Conservation (phyloP, 2,113 vertebrate genomes). For the Tringa solitaria region DNA sequence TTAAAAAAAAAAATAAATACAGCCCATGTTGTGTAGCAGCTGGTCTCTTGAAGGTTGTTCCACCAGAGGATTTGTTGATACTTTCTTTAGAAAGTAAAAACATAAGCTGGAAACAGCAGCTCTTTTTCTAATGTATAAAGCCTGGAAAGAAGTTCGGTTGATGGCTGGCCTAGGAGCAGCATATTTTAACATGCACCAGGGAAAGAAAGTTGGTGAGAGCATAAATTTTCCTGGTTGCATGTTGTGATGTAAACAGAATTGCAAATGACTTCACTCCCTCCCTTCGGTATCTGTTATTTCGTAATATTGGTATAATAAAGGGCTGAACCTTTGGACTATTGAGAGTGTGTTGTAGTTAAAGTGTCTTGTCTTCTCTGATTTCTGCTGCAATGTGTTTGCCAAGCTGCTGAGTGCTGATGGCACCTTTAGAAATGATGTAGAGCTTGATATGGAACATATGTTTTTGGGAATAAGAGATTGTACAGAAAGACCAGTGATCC, state of each 20-base stretch:
- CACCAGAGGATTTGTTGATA: background rate
- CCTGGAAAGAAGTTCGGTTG: background rate
- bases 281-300: background rate
- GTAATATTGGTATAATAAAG: background rate
- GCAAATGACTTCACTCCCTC: background rate
- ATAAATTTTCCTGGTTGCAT: background rate
- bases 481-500: accelerated
- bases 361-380: background rate
- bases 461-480: background rate
- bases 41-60: background rate
- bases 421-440: background rate
- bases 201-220: background rate
- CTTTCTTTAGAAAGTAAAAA: background rate
- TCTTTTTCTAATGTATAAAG: background rate
- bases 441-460: background rate
- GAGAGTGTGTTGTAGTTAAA: background rate
- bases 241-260: background rate
- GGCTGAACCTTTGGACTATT: background rate
- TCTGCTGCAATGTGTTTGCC: background rate
- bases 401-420: background rate
- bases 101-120: background rate
- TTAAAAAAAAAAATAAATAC: background rate
- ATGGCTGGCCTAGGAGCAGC: background rate
- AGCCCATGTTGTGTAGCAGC: background rate
- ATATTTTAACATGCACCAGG: background rate